Evolutionary conservation across 1,140 invertebrate genomes (phyloP), one percentile per base, ranked within the genome.

Genomic region (Drosophila auraria): DNA sequence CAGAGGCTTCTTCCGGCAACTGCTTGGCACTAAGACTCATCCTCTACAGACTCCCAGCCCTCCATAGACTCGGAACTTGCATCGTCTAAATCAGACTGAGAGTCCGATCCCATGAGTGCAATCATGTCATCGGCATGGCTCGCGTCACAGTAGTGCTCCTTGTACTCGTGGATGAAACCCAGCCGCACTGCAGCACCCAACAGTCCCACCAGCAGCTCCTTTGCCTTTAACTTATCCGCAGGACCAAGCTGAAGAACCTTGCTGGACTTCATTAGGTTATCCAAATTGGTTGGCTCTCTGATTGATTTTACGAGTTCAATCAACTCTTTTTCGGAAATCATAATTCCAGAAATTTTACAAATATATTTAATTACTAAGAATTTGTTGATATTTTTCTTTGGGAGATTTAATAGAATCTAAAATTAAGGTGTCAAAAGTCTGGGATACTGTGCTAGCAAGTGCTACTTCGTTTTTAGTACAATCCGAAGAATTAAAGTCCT

Each of bases 141-240:
- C 2, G 53, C 15, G 11, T 44, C 36, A 14, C 15, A 73, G 17
- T 78, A 78, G 14, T 66, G 42, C 0, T 20, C n/a, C 2, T 77
- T 77, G 27, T 57, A 36, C 20, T 78, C 57, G 15, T 58, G n/a
- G 1, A 78, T 14, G 5, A 38, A 61, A 1, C 75, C 78, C 5
- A 66, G 30, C 3, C 25, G 23, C 11, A 72, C 27, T 4, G 44
- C 74, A 6, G 50, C 42, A 2, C 15, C 23, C 9, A 78, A 15
- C 1, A 78, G 8, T 23, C 3, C 9, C 25, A 14, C 12, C 11
- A 57, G 36, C 20, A 57, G 4, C 20, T 40, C 36, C 54, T 11
- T 57, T 2, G 54, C 54, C 20, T 57, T 56, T 7, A 14, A 3
- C 20, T 38, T 38, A 1, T 40, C 36, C 36, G 38, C 36, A 14